These are phyloP conservation scores for Octomys mimax DNA, from an alignment of 2,797 vertebrate genomes.

Conservation along the genomic window DNA sequence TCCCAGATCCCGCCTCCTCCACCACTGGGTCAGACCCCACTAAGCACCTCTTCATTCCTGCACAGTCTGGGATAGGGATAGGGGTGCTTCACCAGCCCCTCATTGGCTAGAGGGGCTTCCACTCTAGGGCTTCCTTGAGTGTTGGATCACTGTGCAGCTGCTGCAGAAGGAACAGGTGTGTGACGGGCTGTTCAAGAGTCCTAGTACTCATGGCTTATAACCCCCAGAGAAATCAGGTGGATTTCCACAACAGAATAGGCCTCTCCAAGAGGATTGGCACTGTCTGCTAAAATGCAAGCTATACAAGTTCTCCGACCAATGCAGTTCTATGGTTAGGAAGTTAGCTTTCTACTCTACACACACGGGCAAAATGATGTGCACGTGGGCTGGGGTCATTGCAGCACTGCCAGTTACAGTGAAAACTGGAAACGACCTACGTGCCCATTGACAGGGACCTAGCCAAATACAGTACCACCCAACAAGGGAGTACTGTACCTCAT, in stretches of 20 bases:
- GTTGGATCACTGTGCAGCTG: neutral
- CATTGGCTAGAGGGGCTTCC: neutral
- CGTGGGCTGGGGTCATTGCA: accelerated
- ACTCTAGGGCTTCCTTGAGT: neutral
- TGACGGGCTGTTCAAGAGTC: neutral
- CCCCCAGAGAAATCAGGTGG: neutral
- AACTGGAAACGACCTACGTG: neutral
- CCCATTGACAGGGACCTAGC: neutral
- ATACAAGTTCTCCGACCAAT: neutral
- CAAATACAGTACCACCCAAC: neutral
- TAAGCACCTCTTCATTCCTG: neutral
- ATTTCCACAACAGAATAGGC: neutral
- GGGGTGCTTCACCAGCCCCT: neutral
- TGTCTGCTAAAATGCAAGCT: neutral
- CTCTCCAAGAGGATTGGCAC: neutral
- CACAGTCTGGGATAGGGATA: neutral
- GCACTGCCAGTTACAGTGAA: neutral
- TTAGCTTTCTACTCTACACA: neutral
- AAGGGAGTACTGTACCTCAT: neutral
- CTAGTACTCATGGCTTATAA: neutral
- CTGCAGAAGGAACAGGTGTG: neutral
- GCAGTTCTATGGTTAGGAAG: neutral
- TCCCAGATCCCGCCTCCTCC: neutral
- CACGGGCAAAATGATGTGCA: neutral
- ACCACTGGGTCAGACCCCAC: neutral